Evolutionary conservation across 2,113 vertebrate genomes (phyloP).

Genomic region (Mus pahari): DNA sequence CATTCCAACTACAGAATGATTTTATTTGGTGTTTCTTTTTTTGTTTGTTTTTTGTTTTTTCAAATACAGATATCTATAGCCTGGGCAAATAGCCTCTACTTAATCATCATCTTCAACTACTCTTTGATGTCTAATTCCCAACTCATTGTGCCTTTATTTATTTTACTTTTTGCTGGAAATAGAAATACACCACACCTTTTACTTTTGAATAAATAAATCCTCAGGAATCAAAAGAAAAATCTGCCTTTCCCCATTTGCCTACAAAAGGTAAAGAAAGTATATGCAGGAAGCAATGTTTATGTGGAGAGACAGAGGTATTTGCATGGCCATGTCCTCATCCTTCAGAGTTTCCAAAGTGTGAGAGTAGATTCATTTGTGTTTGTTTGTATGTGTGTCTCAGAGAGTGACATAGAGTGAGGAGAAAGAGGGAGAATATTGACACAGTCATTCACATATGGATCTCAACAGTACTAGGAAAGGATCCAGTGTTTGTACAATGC

Average conservation of each 20-base stretch:
- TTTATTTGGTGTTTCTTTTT: neutral
- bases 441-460: neutral
- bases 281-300: neutral
- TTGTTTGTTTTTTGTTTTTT: neutral
- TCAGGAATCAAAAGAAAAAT: constrained; percentile 3
- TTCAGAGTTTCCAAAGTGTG: neutral
- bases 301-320: neutral
- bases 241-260: neutral
- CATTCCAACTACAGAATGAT: neutral
- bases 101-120: neutral
- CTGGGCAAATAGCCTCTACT: neutral
- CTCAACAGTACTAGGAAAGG: neutral
- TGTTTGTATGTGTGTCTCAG: neutral
- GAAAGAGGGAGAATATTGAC: neutral
- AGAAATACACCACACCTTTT: neutral
- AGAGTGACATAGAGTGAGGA: neutral
- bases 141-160: neutral
- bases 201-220: constrained; percentile 1
- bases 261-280: neutral
- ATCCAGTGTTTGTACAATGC: neutral
- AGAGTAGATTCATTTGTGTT: neutral
- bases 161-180: neutral
- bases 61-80: constrained; percentile 8
- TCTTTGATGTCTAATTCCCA: neutral
- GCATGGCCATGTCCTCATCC: neutral